Base-by-base conservation (phyloP, 2,113 vertebrate genomes). In the Perca schrenkii region DNA sequence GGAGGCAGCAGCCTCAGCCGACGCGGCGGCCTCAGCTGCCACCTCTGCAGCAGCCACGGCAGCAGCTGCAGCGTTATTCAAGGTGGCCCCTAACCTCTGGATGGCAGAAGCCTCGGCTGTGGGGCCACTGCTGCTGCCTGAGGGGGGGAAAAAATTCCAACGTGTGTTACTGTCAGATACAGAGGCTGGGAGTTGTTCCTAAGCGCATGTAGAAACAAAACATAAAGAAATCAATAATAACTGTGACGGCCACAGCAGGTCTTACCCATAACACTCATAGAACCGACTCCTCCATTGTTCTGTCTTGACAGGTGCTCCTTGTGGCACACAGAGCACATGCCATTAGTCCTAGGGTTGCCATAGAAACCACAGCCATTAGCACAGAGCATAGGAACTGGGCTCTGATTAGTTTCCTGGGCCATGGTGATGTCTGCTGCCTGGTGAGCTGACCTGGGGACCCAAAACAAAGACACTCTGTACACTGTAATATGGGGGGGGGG, bases 321-420 rank as follows among this genome's bases (percentile, higher is more conserved):
- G 22, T 97, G 97, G 95, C 97, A 97, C 60, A 97, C 95, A 0
- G 97, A 97, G 89, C 97, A 97, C 97, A 97, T 97, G 81, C 97
- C 97, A 31, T 95, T 97, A 90, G 97, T 97, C 46, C 96, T 93
- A 46, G 97, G 96, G 92, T 97, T 97, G 86, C 97, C 97, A 22
- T 97, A 97, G 91, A 97, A 97, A 57, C 97, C 97, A 25, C 97
- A 97, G 89, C 97, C 97, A 0, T 93, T 97, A 89, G 96, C 94
- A 54, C 97, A 97, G 81, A 96, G 91, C 92, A 96, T 96, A 63
- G 97, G 97, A 89, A 95, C 95, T 67, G 96, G 96, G 15, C 96
- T 97, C 79, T 97, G 96, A 92, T 97, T 97, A 7, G 97, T 97
- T 93, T 97, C 96, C 94, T 97, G 97, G 79, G 97, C 97, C 97